These are phyloP conservation scores for Macrosoma leucophasiata DNA, from an alignment of 2,888 invertebrate species.

Conservation along the genomic window DNA sequence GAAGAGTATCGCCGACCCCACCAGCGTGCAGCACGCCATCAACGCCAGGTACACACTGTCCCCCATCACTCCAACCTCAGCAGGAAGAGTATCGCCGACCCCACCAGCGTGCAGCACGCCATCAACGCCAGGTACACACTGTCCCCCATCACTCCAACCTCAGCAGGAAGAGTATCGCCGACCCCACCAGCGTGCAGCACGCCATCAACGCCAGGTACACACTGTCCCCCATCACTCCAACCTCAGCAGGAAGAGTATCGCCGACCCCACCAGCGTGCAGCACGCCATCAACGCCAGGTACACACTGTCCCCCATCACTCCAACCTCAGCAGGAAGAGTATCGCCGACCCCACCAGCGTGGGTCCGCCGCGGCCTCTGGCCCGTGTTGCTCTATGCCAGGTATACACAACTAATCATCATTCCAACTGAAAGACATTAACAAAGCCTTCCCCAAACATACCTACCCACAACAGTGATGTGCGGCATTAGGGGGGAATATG, in stretches of 20 bases:
- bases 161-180: conserved; percentile 66
- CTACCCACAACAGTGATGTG: too few relatives aligned
- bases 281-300: conserved; percentile 63
- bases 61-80: too few relatives aligned
- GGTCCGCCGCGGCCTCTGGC: too few relatives aligned
- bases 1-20: conserved; percentile 70
- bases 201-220: conserved; percentile 62
- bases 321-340: conserved; percentile 61
- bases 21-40: conserved; percentile 64
- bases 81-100: conserved; percentile 68
- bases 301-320: too few relatives aligned
- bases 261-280: conserved; percentile 68
- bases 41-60: conserved; percentile 60
- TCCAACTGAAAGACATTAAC: too few relatives aligned
- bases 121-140: conserved; percentile 61
- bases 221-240: too few relatives aligned
- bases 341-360: conserved; percentile 68
- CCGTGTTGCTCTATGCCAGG: too few relatives aligned
- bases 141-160: too few relatives aligned
- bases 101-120: conserved; percentile 66
- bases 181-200: conserved; percentile 67
- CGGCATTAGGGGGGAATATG: too few relatives aligned
- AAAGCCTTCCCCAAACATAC: too few relatives aligned
- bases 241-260: conserved; percentile 61
- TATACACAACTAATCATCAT: too few relatives aligned